Percentiles rank a stretch among this genome's conserved stretches.
Conservation (phyloP, 2,113 vertebrate species). For the Hylia prasina region DNA sequence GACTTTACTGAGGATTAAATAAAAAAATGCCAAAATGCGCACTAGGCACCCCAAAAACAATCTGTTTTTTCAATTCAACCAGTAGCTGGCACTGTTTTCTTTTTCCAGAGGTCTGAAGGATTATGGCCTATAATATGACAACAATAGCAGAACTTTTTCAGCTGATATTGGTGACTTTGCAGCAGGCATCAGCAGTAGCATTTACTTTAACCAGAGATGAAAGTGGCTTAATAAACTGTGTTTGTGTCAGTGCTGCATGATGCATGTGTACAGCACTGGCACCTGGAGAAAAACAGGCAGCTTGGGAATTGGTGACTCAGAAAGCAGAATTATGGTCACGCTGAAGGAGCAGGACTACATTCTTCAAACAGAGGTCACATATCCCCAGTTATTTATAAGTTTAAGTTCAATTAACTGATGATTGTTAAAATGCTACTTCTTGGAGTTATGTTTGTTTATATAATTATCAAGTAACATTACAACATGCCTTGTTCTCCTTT, state of each 20-base stretch:
- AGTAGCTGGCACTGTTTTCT: slow-evolving; percentile 12
- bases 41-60: not conserved
- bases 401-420: not conserved
- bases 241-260: not conserved
- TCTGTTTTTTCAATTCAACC: not conserved
- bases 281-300: not conserved
- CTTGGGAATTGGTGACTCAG: not conserved
- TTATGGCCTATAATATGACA: not conserved
- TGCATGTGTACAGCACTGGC: not conserved
- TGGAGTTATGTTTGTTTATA: not conserved
- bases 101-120: not conserved
- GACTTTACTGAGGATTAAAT: not conserved
- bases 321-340: not conserved
- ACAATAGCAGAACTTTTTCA: slow-evolving; percentile 5
- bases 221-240: slow-evolving; percentile 29
- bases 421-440: not conserved
- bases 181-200: slow-evolving; percentile 7
- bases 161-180: not conserved
- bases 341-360: not conserved
- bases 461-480: not conserved
- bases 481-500: not conserved
- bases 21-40: not conserved
- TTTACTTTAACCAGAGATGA: not conserved
- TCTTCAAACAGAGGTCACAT: not conserved
- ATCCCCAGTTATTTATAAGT: not conserved